Conservation (phyloP, 2,888 invertebrate species). For the Ectemnius continuus region DNA sequence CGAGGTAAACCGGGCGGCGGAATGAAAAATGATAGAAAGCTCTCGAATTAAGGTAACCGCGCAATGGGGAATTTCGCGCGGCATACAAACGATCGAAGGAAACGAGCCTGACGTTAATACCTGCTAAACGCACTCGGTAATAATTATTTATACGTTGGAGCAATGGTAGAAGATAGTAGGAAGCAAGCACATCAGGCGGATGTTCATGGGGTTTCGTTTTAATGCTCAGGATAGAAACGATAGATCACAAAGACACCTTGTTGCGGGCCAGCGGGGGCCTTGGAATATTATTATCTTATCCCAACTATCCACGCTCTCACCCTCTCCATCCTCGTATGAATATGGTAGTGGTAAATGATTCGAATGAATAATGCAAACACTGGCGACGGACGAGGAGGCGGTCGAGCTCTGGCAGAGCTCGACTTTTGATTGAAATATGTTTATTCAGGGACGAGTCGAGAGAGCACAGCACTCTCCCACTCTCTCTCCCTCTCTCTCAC, state of each 20-base stretch:
- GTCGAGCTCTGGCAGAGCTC: conserved; percentile 20
- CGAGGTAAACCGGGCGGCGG: neutral
- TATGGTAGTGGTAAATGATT: conserved; percentile 28
- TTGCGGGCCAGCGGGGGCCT: neutral
- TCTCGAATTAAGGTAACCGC: conserved; percentile 10
- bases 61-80: conserved; percentile 2
- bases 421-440: conserved; percentile 53
- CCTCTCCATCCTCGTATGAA: conserved; percentile 13
- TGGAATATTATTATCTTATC: neutral
- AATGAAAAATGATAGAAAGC: conserved; percentile 23
- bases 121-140: conserved; percentile 3
- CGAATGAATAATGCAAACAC: conserved; percentile 24
- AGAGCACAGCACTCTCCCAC: neutral
- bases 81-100: conserved; percentile 15
- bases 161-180: too few species aligned
- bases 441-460: conserved; percentile 54
- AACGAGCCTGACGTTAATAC: conserved; percentile 14
- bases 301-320: conserved; percentile 10
- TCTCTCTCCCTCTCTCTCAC: conserved; percentile 11
- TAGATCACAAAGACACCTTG: conserved; percentile 35
- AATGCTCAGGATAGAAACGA: conserved; percentile 15
- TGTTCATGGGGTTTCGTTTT: neutral
- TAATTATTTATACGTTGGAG: conserved; percentile 30
- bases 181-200: too few species aligned
- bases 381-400: neutral